A percentile compares a stretch with the other conserved stretches of the same genome.
Evolutionary conservation across 2,113 vertebrate species (phyloP).

Genomic region (Clarias batrachus): DNA sequence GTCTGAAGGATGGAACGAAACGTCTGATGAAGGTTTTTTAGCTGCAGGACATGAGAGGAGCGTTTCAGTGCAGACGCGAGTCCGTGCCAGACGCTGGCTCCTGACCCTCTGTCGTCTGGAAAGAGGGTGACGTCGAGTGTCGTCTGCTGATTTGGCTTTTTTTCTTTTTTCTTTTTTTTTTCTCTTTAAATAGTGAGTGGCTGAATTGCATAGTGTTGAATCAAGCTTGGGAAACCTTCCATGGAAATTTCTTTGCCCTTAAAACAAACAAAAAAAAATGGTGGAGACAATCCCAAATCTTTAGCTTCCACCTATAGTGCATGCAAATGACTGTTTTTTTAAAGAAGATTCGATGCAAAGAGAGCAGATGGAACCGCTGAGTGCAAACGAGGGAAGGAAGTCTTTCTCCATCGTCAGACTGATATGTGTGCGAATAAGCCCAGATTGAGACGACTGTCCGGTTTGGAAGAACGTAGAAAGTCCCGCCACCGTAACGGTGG

Average conservation of each 20-base stretch:
- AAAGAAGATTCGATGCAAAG: slow-evolving; percentile 9
- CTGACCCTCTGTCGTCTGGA: slow-evolving; percentile 3
- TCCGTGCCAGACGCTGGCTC: not conserved
- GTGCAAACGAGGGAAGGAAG: slow-evolving; percentile 2
- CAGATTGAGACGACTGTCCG: slow-evolving; percentile 10
- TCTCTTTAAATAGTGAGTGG: slow-evolving; percentile 26
- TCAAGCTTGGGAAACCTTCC: slow-evolving; percentile 42
- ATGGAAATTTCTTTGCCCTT: slow-evolving; percentile 38
- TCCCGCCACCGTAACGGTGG: not conserved
- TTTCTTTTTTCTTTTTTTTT: not conserved
- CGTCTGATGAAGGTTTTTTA: not conserved
- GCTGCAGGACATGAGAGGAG: slow-evolving; percentile 4
- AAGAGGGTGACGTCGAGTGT: slow-evolving; percentile 22
- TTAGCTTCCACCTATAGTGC: slow-evolving; percentile 18
- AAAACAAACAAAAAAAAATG: not conserved
- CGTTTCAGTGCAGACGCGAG: not conserved
- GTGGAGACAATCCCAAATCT: slow-evolving; percentile 15
- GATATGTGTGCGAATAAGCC: slow-evolving; percentile 6
- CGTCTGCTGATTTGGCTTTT: slow-evolving; percentile 17
- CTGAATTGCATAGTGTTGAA: slow-evolving; percentile 53
- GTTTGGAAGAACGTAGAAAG: slow-evolving; percentile 28
- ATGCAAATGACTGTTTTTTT: not conserved
- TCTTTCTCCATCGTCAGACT: not conserved
- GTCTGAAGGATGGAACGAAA: not conserved
- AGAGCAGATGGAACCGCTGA: not conserved